Percentiles rank a stretch among this genome's conserved stretches.
Evolutionary conservation across 2,113 vertebrate species (phyloP).

Genomic region (Prunella himalayana): DNA sequence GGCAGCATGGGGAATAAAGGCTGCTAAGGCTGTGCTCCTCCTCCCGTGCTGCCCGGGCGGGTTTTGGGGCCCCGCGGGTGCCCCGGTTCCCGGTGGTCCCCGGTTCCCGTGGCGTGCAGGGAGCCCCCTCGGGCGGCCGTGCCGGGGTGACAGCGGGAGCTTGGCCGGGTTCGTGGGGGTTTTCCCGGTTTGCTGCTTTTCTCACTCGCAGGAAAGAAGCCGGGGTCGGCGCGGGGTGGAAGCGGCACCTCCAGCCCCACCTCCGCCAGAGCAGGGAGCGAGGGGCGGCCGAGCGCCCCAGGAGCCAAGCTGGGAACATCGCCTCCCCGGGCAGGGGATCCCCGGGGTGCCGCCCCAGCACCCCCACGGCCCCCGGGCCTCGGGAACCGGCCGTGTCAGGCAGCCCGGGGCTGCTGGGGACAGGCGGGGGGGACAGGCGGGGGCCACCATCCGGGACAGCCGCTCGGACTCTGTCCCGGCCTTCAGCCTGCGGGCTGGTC

Average conservation of each 20-base stretch:
- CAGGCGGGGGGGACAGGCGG: background rate
- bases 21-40: background rate
- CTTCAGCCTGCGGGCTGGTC: background rate
- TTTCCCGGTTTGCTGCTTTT: background rate
- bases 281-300: background rate
- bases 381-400: background rate
- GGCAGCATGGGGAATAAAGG: background rate
- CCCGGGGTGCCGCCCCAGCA: background rate
- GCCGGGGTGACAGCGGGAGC: background rate
- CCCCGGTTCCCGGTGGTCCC: no score
- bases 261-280: background rate
- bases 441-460: background rate
- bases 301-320: background rate
- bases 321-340: background rate
- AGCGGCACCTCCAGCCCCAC: background rate
- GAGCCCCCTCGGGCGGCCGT: background rate
- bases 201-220: background rate
- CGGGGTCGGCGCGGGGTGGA: background rate
- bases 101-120: background rate
- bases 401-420: background rate
- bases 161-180: background rate
- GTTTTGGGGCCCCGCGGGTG: background rate
- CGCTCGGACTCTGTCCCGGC: background rate
- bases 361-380: fast-evolving
- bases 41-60: background rate